Conservation (phyloP, 2,797 vertebrate species). For the Phoxinus dragarum region DNA sequence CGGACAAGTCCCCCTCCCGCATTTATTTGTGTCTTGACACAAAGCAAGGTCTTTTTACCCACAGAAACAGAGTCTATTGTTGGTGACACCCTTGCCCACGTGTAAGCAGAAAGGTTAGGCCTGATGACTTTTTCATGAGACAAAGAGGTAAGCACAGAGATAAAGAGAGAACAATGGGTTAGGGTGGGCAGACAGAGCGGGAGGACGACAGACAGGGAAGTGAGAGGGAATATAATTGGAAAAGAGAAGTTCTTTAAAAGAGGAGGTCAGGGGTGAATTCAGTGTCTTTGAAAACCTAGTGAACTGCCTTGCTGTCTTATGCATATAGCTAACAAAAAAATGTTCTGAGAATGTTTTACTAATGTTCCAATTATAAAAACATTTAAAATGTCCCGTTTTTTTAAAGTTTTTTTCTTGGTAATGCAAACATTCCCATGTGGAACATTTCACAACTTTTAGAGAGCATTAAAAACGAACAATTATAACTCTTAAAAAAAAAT, state of each 20-base stretch:
- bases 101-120: constrained; percentile 67
- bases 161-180: constrained; percentile 13
- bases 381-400: too few species aligned
- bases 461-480: too few species aligned
- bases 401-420: too few species aligned
- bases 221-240: constrained; percentile 22
- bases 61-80: constrained; percentile 56
- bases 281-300: constrained; percentile 7
- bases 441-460: too few species aligned
- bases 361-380: not conserved
- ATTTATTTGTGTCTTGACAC: constrained; percentile 74
- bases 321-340: not conserved
- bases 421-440: too few species aligned
- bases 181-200: not conserved
- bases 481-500: too few species aligned
- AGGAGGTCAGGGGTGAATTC: not conserved
- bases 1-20: constrained; percentile 70
- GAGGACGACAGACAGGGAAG: not conserved
- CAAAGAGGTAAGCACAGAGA: constrained; percentile 60
- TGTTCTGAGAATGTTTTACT: not conserved
- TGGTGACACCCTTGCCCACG: constrained; percentile 66
- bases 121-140: constrained; percentile 65
- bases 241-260: not conserved
- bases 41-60: constrained; percentile 65
- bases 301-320: not conserved